Base-by-base conservation (phyloP, 2,113 vertebrate species). In the Hemiprocne comata region DNA sequence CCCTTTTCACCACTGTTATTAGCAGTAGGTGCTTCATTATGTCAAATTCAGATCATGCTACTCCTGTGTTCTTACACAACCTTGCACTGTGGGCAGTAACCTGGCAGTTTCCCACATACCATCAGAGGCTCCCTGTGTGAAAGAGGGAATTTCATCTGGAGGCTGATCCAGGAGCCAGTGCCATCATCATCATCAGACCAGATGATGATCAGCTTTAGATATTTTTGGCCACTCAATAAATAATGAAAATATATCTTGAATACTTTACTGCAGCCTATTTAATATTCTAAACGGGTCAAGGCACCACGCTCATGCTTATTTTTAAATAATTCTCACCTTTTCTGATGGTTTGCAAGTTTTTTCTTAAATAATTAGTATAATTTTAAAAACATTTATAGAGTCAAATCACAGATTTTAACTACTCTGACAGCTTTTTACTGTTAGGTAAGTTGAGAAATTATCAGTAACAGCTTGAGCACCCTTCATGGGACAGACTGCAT, bases 241-340 rank as follows among this genome's bases (percentile, higher is more conserved):
- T 91, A 88, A 88, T 51, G 16, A 90, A 86, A 89, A 87, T 17
- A 46, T 51, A 84, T 64, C 62, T 66, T 77, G 55, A 76, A 54
- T 73, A 80, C 54, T 76, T 69, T 18, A 82, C 61, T 20, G 67
- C 46, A 76, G 38, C 1, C 1, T 23, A 82, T 4, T 85, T 69
- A 82, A 75, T 91, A 87, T 20, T 79, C 44, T 51, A 92, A 83
- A 71, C 44, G 38, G 33, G 34, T 60, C 38, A 86, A 64, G 70
- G 65, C 26, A 87, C 9, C 20, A 87, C 48, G 55, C 16, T 12
- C 24, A 67, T 19, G 29, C 5, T 73, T 24, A 60, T 24, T 71
- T 58, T 54, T 46, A n/a, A 44, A 51, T 64, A 74, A 77, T 28
- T 46, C 31, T 88, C 3, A 36, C 58, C 36, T 83, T 81, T 54